These are phyloP conservation scores for Rhagologus leucostigma DNA, from an alignment of 2,113 vertebrate species.

Conservation along the genomic window DNA sequence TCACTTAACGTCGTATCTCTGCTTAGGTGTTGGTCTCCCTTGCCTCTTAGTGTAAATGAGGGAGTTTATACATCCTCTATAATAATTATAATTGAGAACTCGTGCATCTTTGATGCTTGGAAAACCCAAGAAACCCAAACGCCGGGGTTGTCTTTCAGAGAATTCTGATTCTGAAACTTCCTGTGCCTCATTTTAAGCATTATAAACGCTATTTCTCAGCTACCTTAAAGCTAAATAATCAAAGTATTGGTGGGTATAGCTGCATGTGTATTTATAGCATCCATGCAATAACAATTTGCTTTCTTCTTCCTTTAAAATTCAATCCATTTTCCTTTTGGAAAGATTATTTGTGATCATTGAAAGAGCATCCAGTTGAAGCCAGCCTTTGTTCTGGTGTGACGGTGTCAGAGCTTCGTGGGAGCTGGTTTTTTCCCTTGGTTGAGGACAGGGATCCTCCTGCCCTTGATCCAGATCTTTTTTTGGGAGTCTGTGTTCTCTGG, in stretches of 20 bases:
- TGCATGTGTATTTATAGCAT: not conserved
- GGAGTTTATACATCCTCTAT: not conserved
- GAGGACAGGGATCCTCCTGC: not conserved
- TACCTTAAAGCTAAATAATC: not conserved
- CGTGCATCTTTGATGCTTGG: not conserved
- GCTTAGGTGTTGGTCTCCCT: not conserved
- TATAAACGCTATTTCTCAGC: not conserved
- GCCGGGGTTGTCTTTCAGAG: not conserved
- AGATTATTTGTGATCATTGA: rapidly evolving
- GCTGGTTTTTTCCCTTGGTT: not conserved
- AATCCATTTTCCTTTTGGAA: not conserved
- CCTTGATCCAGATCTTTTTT: not conserved
- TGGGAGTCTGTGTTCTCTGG: not conserved
- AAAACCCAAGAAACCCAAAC: not conserved
- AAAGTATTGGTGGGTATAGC: not conserved
- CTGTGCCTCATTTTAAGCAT: not conserved
- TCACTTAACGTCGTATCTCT: not conserved
- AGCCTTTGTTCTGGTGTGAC: not conserved
- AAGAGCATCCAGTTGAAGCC: not conserved
- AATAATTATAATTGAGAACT: not conserved
- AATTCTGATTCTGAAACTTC: not conserved
- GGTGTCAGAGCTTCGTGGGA: not conserved
- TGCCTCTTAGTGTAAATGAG: not conserved
- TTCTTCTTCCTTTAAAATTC: not conserved
- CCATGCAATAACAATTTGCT: not conserved